Conservation (phyloP, 2,888 invertebrate species). For the Panzeria rudis region DNA sequence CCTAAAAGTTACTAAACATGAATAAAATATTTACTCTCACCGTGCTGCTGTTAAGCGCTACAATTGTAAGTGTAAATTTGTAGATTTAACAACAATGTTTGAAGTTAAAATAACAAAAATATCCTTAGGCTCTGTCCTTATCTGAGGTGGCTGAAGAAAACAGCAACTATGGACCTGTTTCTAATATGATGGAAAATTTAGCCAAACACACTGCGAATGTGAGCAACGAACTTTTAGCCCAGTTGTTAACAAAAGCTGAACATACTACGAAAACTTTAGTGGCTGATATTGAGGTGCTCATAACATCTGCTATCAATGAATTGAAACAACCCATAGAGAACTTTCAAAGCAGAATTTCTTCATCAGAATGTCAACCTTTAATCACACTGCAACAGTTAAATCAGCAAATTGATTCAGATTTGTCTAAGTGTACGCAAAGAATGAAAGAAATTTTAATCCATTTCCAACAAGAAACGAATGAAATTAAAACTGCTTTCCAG, state of each 20-base stretch:
- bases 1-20: slow-evolving; percentile 42
- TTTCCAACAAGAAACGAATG: slow-evolving; percentile 44
- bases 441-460: slow-evolving; percentile 58
- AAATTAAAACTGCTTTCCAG: slow-evolving; percentile 72
- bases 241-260: slow-evolving; percentile 75
- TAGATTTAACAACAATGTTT: not conserved
- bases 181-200: slow-evolving; percentile 76
- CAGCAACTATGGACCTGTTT: slow-evolving; percentile 73
- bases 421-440: slow-evolving; percentile 74
- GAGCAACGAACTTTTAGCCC: slow-evolving; percentile 73
- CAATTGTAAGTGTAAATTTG: slow-evolving; percentile 46
- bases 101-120: not conserved
- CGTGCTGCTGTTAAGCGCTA: slow-evolving; percentile 6
- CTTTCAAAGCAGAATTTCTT: slow-evolving; percentile 72
- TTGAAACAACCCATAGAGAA: slow-evolving; percentile 74
- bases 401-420: slow-evolving; percentile 73
- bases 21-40: slow-evolving; percentile 39
- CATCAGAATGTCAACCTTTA: slow-evolving; percentile 73
- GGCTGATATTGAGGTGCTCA: slow-evolving; percentile 75
- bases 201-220: slow-evolving; percentile 74
- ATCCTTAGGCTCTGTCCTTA: slow-evolving; percentile 39
- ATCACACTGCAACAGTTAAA: slow-evolving; percentile 76
- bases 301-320: slow-evolving; percentile 73
- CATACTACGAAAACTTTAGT: slow-evolving; percentile 66
- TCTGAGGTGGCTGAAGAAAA: not conserved